These are phyloP conservation scores for Paratilapia polleni DNA, from an alignment of 2,113 vertebrate species.

Conservation along the genomic window DNA sequence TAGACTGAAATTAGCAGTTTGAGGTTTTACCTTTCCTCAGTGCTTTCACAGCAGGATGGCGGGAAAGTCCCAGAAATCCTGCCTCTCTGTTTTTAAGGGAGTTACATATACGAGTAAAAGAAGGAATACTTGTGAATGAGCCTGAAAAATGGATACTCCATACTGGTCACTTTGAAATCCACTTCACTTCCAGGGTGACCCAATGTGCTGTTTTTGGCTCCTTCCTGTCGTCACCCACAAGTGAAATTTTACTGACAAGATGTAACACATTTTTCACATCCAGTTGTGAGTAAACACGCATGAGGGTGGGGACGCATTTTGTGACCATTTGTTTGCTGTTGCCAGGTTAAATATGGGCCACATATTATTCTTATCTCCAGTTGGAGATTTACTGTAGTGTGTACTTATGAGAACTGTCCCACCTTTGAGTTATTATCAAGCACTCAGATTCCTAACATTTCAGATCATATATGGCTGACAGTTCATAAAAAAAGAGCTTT, in stretches of 20 bases:
- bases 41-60: constrained; percentile 14
- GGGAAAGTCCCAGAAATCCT: constrained; percentile 36
- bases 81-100: constrained; percentile 12
- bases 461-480: constrained; percentile 21
- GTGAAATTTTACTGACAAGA: constrained; percentile 57
- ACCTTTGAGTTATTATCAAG: constrained; percentile 30
- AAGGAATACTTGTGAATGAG: neutral
- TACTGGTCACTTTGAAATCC: neutral
- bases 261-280: constrained; percentile 54
- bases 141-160: neutral
- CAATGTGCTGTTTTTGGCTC: constrained; percentile 7
- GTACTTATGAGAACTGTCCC: constrained; percentile 33
- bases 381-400: constrained; percentile 50
- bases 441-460: constrained; percentile 28
- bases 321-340: constrained; percentile 69
- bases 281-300: constrained; percentile 46
- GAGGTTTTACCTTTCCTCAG: constrained; percentile 46
- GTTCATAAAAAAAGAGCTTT: neutral
- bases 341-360: constrained; percentile 49
- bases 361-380: constrained; percentile 45
- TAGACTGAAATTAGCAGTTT: constrained; percentile 14
- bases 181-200: neutral
- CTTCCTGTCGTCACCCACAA: constrained; percentile 27
- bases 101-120: neutral
- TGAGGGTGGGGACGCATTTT: neutral